A percentile compares a stretch with the other conserved stretches of the same genome.
Evolutionary conservation across 2,113 vertebrate genomes (phyloP).

Genomic region (Zosterops borbonicus): DNA sequence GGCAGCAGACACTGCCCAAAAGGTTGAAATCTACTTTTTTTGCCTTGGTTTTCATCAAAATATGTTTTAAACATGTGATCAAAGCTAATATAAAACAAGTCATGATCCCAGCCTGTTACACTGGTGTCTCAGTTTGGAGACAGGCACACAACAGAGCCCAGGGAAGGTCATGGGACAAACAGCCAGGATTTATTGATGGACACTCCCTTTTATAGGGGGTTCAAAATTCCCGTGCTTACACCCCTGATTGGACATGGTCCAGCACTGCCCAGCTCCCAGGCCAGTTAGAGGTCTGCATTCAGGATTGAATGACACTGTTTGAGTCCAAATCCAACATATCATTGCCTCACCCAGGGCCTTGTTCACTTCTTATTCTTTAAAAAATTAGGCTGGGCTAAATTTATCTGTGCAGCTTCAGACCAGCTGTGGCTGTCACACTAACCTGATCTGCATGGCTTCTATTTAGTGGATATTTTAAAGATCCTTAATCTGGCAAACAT

Average conservation of each 20-base stretch:
- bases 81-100: neutral
- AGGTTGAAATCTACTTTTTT: neutral
- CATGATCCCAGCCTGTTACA: neutral
- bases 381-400: neutral
- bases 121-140: neutral
- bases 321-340: neutral
- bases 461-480: neutral
- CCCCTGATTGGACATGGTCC: neutral
- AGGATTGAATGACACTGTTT: neutral
- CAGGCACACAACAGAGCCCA: neutral
- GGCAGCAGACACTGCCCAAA: neutral
- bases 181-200: neutral
- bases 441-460: neutral
- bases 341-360: neutral
- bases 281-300: neutral
- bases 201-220: neutral
- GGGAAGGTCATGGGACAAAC: neutral
- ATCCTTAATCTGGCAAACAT: neutral
- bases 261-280: neutral
- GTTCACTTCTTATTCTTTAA: neutral
- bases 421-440: neutral
- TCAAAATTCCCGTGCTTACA: neutral
- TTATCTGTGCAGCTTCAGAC: neutral
- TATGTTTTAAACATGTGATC: neutral
- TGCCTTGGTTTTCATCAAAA: neutral